These are phyloP conservation scores for Casuarius casuarius DNA, from an alignment of 2,113 vertebrate genomes.

Conservation along the genomic window DNA sequence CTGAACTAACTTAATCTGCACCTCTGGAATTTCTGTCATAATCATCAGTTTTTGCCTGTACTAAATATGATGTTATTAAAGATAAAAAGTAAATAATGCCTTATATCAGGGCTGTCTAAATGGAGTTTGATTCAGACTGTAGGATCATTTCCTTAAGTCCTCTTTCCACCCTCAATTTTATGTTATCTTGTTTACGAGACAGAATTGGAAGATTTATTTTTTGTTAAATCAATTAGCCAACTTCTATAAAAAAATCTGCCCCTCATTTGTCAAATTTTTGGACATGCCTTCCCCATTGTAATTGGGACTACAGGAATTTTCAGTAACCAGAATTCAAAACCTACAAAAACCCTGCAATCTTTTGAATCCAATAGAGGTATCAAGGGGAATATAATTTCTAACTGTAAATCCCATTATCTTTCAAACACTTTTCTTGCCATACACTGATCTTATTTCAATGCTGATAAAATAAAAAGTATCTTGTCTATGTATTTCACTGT, in stretches of 20 bases:
- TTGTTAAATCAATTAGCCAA: not conserved
- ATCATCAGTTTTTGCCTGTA: not conserved
- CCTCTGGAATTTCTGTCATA: not conserved
- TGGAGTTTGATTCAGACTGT: not conserved
- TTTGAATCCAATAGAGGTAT: not conserved
- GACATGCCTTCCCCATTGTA: not conserved
- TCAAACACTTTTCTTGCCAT: not conserved
- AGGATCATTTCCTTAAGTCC: not conserved
- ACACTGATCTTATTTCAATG: not conserved
- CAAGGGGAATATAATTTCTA: not conserved
- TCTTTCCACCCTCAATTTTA: not conserved
- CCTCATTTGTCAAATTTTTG: not conserved
- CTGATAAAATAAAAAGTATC: not conserved
- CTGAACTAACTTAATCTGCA: not conserved
- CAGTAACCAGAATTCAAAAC: not conserved
- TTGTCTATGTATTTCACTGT: not conserved
- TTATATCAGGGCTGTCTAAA: not conserved
- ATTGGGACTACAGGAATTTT: not conserved
- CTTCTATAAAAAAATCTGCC: not conserved
- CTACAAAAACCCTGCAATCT: rapidly evolving
- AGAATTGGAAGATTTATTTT: not conserved
- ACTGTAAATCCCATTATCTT: not conserved
- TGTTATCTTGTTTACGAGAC: not conserved
- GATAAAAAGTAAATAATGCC: not conserved
- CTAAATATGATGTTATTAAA: not conserved